Conservation (phyloP, 2,113 vertebrate species). For the Jacana jacana region DNA sequence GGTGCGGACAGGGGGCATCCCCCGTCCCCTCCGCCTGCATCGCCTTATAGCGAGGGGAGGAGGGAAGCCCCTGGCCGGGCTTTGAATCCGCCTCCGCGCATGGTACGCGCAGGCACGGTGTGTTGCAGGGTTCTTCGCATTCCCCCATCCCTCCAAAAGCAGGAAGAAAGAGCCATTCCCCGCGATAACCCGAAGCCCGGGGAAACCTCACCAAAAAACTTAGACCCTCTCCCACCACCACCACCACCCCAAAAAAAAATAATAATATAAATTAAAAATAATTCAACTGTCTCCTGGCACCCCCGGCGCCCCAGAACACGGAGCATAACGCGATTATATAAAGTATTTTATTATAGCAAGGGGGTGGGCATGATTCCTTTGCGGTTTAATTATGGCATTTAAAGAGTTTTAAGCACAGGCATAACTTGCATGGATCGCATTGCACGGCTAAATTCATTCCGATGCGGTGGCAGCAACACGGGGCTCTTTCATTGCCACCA, state of each 20-base stretch:
- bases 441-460: conserved; percentile 31
- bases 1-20: neutral
- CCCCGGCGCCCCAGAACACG: neutral
- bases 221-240: too few relatives aligned
- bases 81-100: neutral
- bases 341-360: conserved; percentile 71
- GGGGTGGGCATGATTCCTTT: conserved; percentile 47
- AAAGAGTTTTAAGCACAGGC: conserved; percentile 54
- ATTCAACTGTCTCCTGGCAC: neutral
- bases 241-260: too few relatives aligned
- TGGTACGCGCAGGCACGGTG: neutral
- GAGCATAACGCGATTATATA: conserved; percentile 47
- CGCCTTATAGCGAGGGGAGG: neutral
- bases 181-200: neutral
- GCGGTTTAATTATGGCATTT: conserved; percentile 66
- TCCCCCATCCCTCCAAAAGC: neutral
- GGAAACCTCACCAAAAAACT: neutral
- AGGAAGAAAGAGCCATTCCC: neutral
- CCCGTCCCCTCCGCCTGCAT: neutral
- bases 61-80: neutral
- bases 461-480: neutral
- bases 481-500: conserved; percentile 32
- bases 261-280: neutral
- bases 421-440: conserved; percentile 45
- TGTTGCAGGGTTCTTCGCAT: neutral